Conservation (phyloP, 2,797 vertebrate species). For the Picus viridis region DNA sequence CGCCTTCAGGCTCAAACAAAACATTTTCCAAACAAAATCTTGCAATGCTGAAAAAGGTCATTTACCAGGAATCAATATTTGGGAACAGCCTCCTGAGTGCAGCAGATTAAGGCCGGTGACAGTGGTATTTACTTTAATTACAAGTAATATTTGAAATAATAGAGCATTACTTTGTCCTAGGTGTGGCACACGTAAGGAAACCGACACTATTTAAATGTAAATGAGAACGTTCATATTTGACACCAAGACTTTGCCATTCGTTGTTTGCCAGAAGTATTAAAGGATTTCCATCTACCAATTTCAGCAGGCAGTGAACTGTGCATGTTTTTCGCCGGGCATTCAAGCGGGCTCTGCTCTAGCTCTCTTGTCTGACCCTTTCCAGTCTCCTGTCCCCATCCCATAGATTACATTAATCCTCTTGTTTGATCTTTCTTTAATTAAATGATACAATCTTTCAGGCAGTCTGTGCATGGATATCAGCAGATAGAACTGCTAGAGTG, state of each 20-base stretch:
- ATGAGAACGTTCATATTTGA: constrained; percentile 76
- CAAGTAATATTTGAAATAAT: constrained; percentile 53
- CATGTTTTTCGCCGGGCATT: background rate
- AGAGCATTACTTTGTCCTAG: constrained; percentile 3
- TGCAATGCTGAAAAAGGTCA: constrained; percentile 38
- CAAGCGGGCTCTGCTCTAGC: background rate
- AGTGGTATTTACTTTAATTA: constrained; percentile 56
- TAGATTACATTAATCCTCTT: constrained; percentile 62
- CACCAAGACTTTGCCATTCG: constrained; percentile 35
- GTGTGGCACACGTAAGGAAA: constrained; percentile 33
- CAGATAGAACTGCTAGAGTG: constrained; percentile 15
- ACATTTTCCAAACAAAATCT: constrained; percentile 33
- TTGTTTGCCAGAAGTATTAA: constrained; percentile 58
- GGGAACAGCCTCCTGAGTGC: constrained; percentile 12
- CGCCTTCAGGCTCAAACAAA: background rate
- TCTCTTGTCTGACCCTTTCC: background rate
- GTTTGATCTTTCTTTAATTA: constrained; percentile 72
- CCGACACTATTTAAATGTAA: constrained; percentile 84
- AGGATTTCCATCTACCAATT: constrained; percentile 64
- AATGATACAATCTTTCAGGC: constrained; percentile 68
- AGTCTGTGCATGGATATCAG: constrained; percentile 24
- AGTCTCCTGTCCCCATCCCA: constrained; percentile 1
- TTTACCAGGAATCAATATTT: constrained; percentile 62
- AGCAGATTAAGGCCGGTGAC: constrained; percentile 34
- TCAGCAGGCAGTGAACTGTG: background rate